A percentile compares a stretch with the other conserved stretches of the same genome.
These are phyloP conservation scores for Selene dorsalis DNA, from an alignment of 2,797 vertebrate species.

Conservation along the genomic window DNA sequence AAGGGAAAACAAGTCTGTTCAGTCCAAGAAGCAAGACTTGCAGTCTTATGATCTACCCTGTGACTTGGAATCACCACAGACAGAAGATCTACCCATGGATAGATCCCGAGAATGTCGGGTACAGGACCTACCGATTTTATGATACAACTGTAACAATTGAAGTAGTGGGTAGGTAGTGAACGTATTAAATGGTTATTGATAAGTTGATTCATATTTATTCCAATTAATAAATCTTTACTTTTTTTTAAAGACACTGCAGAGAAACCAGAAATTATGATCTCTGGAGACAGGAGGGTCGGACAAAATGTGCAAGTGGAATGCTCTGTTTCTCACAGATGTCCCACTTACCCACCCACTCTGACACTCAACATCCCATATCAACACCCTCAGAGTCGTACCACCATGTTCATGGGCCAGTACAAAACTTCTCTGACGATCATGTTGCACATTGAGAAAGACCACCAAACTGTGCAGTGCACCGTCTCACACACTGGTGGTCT, in stretches of 20 bases:
- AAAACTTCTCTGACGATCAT: slow-evolving; percentile 31
- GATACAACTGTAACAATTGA: slow-evolving; percentile 69
- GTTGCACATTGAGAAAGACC: slow-evolving; percentile 32
- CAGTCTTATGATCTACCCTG: slow-evolving; percentile 58
- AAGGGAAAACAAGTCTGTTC: slow-evolving; percentile 15
- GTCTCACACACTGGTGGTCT: background rate
- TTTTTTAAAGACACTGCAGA: slow-evolving; percentile 30
- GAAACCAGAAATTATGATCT: slow-evolving; percentile 29
- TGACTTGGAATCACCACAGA: slow-evolving; percentile 42
- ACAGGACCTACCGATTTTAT: slow-evolving; percentile 44
- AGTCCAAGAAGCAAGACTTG: background rate
- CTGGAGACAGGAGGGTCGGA: slow-evolving; percentile 47
- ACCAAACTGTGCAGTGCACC: slow-evolving; percentile 52
- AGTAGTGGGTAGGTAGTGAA: slow-evolving; percentile 54
- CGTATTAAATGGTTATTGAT: background rate
- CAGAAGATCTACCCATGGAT: slow-evolving; percentile 76
- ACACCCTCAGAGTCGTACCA: fast-evolving
- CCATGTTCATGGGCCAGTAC: background rate
- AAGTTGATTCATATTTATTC: background rate
- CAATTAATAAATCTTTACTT: background rate
- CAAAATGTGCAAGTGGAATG: slow-evolving; percentile 59
- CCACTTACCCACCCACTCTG: slow-evolving; percentile 40
- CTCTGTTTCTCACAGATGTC: slow-evolving; percentile 58
- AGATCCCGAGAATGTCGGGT: slow-evolving; percentile 72
- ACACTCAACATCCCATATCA: slow-evolving; percentile 23